Conservation (phyloP, 2,888 invertebrate genomes). For the Pollenia griseotomentosa region DNA sequence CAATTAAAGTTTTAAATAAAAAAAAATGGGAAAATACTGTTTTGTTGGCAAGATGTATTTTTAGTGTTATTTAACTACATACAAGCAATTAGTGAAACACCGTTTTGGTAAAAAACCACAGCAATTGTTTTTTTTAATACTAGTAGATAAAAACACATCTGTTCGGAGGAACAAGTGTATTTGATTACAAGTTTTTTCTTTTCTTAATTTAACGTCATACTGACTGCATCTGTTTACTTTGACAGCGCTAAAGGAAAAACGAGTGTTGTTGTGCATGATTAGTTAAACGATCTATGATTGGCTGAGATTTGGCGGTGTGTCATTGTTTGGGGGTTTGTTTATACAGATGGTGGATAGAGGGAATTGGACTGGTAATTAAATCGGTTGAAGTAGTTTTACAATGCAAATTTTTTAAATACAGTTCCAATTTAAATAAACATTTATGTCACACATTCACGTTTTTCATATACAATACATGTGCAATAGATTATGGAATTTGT, state of each 20-base stretch:
- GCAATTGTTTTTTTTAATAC: slow-evolving; percentile 44
- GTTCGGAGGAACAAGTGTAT: slow-evolving; percentile 24
- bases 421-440: not conserved
- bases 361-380: slow-evolving; percentile 12
- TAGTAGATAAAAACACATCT: slow-evolving; percentile 49
- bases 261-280: slow-evolving; percentile 66
- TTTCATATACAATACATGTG: not conserved
- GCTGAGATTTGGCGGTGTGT: slow-evolving; percentile 76
- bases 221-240: slow-evolving; percentile 24
- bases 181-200: slow-evolving; percentile 26
- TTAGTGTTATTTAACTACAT: slow-evolving; percentile 44
- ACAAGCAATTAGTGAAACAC: slow-evolving; percentile 49
- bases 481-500: too few relatives aligned
- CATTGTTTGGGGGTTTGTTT: slow-evolving; percentile 57
- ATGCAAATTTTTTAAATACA: not conserved
- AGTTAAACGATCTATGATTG: slow-evolving; percentile 74
- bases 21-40: slow-evolving; percentile 12
- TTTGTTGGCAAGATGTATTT: slow-evolving; percentile 5
- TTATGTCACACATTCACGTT: slow-evolving; percentile 23
- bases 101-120: slow-evolving; percentile 41
- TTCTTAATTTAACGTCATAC: slow-evolving; percentile 46
- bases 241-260: slow-evolving; percentile 29
- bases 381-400: slow-evolving; percentile 19
- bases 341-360: not conserved
- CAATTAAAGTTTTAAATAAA: slow-evolving; percentile 50